Base-by-base conservation (phyloP, 2,888 invertebrate genomes). In the Patella depressa region DNA sequence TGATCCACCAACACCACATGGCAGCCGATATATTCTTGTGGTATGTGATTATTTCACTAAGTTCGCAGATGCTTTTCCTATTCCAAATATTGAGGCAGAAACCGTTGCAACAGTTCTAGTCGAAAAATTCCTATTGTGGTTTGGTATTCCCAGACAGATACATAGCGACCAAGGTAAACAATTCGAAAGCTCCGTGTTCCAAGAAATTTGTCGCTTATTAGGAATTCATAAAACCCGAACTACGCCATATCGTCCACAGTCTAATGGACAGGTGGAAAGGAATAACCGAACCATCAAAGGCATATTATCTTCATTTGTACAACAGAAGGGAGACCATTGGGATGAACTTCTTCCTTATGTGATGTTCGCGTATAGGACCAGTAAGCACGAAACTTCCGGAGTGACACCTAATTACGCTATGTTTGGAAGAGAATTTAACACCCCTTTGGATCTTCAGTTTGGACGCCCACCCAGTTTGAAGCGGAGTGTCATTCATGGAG, bases 11-110 rank as follows among this genome's bases (percentile, higher is more conserved):
- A 80, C 79, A 17, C 71, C 72, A 45, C 71, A 71, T n/a, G 80
- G 81, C n/a, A 77, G 80, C 45, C 74, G 72, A 53, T 79, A 84
- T 74, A 75, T 83, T 45, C 57, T 77, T 54, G 79, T 82, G n/a
- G 65, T 83, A 15, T 65, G 57, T 34, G 81, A 82, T 71, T 83
- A 82, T 72, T 83, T 80, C 72, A 76, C 81, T n/a, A 81, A 82
- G 76, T 80, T 79, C 77, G 78, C 79, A 12, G 79, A 83, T 71
- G 70, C 78, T 29, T 75, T 76, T 57, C 70, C 81, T 14, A 76
- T 83, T 45, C 34, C 70, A 59, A 78, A 83, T 65, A 79, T 76
- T 59, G 80, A 81, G 65, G 81, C 81, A 15, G 12, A 15, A 53
- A 83, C 79, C 19, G 79, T 80, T 4, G 81, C 81, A 24, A 81